Percentiles rank a stretch among this genome's conserved stretches.
Evolutionary conservation across 2,888 invertebrate species (phyloP).

Genomic region (Cepaea hortensis): DNA sequence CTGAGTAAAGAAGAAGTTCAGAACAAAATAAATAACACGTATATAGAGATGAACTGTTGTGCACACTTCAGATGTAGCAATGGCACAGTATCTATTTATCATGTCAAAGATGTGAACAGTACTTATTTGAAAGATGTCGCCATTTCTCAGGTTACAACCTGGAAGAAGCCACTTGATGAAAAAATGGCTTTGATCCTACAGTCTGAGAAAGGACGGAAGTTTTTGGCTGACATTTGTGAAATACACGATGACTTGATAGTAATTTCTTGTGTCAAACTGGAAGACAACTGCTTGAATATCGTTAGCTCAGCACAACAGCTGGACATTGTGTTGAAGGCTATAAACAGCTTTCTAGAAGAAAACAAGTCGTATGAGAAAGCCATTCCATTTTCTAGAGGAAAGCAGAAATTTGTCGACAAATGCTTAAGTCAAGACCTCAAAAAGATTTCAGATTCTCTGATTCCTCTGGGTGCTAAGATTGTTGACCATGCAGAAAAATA

Average conservation of each 20-base stretch:
- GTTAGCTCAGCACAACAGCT: neutral
- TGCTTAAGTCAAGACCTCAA: neutral
- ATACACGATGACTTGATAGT: constrained; percentile 21
- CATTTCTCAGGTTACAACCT: constrained; percentile 10
- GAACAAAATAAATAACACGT: constrained; percentile 16
- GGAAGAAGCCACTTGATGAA: neutral
- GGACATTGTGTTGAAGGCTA: neutral
- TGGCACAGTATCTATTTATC: neutral
- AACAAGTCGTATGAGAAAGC: constrained; percentile 13
- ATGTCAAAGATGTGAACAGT: neutral
- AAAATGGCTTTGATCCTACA: neutral
- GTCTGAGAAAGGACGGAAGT: constrained; percentile 28
- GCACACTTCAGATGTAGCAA: neutral
- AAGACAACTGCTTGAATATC: neutral
- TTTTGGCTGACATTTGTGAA: constrained; percentile 20
- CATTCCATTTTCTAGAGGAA: constrained; percentile 30
- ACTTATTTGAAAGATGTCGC: neutral
- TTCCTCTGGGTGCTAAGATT: constrained; percentile 4
- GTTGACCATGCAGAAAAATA: neutral
- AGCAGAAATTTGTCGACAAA: constrained; percentile 22
- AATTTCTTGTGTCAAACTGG: neutral
- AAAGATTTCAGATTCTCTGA: constrained; percentile 16
- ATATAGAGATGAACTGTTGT: neutral
- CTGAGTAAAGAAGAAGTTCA: constrained; percentile 22
- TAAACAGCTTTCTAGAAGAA: constrained; percentile 8